Base-by-base conservation (phyloP, 2,888 invertebrate genomes). In the Galerucella pusilla region DNA sequence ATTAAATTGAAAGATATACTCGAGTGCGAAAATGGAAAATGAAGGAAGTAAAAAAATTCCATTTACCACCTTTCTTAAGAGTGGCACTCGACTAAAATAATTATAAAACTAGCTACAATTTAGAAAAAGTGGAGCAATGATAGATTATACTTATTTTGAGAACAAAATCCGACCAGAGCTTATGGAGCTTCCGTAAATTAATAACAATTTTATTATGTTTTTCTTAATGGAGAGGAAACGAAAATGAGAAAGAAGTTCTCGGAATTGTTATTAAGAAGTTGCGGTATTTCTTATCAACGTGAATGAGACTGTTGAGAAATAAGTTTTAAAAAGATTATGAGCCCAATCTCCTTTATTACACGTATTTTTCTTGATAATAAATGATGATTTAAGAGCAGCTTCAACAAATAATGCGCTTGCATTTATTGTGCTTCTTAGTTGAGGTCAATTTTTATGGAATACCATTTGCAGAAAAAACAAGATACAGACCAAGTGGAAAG, bases 41-140 rank as follows among this genome's bases (percentile, higher is more conserved):
- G 0, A 28, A 28, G 5, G 35, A 6, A 6, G 6, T 5, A 35
- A 6, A 35, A 20, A 5, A 35, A 35, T 35, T 35, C 35, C 35
- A 35, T 35, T 35, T 6, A 35, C 6, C 0, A 35, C 35, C 20
- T 16, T 14, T 14, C 57, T 20, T 16, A n/a, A 54, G 52, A 67
- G 52, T 52, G 49, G 16, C 65, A 66, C 65, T 67, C 10, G 14
- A 46, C 67, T 52, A 12, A 0, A 16, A 9, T 25, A 16, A 68
- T 28, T 28, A 20, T 57, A 57, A 35, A 57, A 68, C 54, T 54
- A 68, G 42, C 12, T 57, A 35, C 54, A 57, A 68, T 68, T 68
- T 35, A 57, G 42, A 35, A 35, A 35, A 11, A 57, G 57, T 35
- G 35, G 42, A n/a, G 6, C 6, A 35, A 68, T 42, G 16, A 57